Conservation (phyloP, 1,140 invertebrate species). For the Harlomillsia oculata region DNA sequence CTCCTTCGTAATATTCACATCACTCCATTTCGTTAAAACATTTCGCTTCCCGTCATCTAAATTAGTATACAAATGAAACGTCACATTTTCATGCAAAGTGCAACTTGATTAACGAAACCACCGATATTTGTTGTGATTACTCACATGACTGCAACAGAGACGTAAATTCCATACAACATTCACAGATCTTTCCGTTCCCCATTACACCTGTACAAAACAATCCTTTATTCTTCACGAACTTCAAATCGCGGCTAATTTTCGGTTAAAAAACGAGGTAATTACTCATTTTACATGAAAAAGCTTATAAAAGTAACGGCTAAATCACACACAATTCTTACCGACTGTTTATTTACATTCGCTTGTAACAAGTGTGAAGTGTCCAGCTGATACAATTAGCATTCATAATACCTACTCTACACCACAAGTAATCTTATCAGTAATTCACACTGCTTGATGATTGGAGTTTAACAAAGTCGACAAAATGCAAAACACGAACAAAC, state of each 20-base stretch:
- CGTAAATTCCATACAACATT: slow-evolving; percentile 36
- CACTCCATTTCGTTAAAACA: slow-evolving; percentile 6
- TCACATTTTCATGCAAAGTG: no score
- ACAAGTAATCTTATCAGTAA: no score
- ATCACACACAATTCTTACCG: not conserved
- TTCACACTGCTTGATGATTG: no score
- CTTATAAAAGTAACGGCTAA: not conserved
- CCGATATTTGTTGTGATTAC: slow-evolving; percentile 1
- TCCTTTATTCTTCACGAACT: not conserved
- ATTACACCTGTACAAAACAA: slow-evolving; percentile 3
- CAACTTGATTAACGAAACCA: not conserved
- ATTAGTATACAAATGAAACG: no score
- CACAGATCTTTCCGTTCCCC: slow-evolving; percentile 33
- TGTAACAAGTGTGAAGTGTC: no score
- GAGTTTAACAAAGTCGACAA: no score
- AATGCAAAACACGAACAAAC: no score
- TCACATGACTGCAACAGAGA: slow-evolving; percentile 35
- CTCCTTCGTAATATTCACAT: slow-evolving; percentile 39
- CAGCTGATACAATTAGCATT: no score
- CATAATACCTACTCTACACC: no score
- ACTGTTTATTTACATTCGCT: not conserved
- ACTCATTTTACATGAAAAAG: not conserved
- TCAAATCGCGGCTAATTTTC: no score
- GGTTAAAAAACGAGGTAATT: no score
- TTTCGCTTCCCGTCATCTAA: slow-evolving; percentile 31